Evolutionary conservation across 2,113 vertebrate genomes (phyloP).

Genomic region (Gambusia affinis): DNA sequence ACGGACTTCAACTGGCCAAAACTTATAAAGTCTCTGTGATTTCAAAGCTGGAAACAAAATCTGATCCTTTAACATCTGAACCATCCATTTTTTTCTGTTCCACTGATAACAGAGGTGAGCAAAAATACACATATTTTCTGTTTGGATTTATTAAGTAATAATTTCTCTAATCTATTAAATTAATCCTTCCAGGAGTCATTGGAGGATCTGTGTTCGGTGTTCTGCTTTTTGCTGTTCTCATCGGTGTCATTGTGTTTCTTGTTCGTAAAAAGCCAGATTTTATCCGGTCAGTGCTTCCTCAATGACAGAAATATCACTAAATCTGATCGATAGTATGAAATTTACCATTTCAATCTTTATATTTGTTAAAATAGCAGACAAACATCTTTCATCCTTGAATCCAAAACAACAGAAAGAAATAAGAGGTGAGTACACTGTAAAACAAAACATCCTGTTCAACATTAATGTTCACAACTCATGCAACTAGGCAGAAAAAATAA

Average conservation of each 20-base stretch:
- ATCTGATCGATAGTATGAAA: not conserved
- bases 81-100: conserved; percentile 43
- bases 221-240: conserved; percentile 57
- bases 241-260: conserved; percentile 50
- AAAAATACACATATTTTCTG: not conserved
- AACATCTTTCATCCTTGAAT: not conserved
- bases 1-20: conserved; percentile 63
- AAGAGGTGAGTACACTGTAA: conserved; percentile 46
- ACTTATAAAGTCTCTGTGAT: conserved; percentile 62
- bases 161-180: not conserved
- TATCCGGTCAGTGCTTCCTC: conserved; percentile 57
- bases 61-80: conserved; percentile 3
- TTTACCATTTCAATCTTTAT: not conserved
- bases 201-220: conserved; percentile 64
- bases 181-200: conserved; percentile 68
- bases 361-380: conserved; percentile 12
- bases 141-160: not conserved
- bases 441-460: too few species aligned
- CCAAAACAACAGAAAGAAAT: conserved; percentile 8
- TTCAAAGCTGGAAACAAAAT: conserved; percentile 15
- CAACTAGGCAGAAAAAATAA: too few species aligned
- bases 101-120: conserved; percentile 73
- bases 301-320: not conserved
- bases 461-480: too few species aligned
- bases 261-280: conserved; percentile 38